Evolutionary conservation across 2,113 vertebrate genomes (phyloP).

Genomic region (Tor tambroides): DNA sequence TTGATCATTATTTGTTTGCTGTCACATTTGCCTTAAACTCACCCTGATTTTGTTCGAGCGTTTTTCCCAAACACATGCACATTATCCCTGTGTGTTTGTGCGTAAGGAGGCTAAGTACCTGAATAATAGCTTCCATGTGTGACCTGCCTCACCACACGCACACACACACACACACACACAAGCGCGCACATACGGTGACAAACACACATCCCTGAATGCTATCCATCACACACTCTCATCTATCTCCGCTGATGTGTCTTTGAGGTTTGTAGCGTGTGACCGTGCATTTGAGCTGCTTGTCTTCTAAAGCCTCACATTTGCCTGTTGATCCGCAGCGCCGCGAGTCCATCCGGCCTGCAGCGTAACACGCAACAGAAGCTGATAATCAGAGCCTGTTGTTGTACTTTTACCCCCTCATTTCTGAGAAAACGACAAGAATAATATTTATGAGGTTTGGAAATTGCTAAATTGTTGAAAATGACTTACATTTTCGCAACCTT

Average conservation of each 20-base stretch:
- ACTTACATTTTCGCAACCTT: neutral
- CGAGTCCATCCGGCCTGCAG: neutral
- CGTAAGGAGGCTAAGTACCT: conserved; percentile 21
- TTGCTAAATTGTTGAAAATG: neutral
- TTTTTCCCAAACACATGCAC: conserved; percentile 6
- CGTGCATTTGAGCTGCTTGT: conserved; percentile 23
- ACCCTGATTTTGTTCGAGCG: conserved; percentile 8
- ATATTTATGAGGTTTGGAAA: neutral
- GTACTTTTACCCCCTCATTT: conserved; percentile 8
- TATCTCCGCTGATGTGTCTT: conserved; percentile 28
- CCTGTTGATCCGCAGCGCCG: neutral
- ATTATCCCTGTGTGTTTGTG: conserved; percentile 19
- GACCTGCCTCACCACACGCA: neutral
- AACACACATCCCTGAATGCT: conserved; percentile 15
- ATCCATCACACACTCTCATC: conserved; percentile 29
- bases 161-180: conserved; percentile 17
- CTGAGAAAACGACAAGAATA: conserved; percentile 15
- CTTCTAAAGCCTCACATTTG: conserved; percentile 13
- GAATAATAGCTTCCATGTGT: conserved; percentile 55
- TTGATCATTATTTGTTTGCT: neutral
- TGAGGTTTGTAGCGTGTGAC: conserved; percentile 37
- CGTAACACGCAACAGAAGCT: neutral
- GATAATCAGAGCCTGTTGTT: conserved; percentile 16
- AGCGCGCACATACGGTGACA: neutral
- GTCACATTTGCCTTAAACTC: neutral